A percentile compares a stretch with the other conserved stretches of the same genome.
phyloP scores from a whole-genome alignment of 2,797 vertebrate species.

The Chromobotia macracanthus region DNA sequence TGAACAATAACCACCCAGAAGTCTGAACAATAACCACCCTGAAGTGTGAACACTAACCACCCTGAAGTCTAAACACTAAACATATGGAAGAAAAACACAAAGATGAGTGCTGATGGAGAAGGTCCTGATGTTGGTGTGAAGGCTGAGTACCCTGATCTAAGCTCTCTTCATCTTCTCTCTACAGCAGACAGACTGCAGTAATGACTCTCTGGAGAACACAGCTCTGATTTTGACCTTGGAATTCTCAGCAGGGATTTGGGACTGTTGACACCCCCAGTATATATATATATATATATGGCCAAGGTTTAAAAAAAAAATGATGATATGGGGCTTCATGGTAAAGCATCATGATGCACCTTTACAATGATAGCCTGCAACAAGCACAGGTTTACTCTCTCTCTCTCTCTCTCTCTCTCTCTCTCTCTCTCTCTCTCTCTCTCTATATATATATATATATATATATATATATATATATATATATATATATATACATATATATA shows the following conservation, averaged over 20 bases:
- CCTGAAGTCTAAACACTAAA: not conserved
- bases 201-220: conserved; percentile 33
- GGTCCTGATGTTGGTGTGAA: conserved; percentile 21
- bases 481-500: too few relatives aligned
- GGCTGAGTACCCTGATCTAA: not conserved
- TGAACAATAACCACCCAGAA: too few relatives aligned
- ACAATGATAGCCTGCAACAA: not conserved
- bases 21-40: too few relatives aligned
- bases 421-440: too few relatives aligned
- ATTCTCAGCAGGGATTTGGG: conserved; percentile 7
- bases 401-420: too few relatives aligned
- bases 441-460: too few relatives aligned
- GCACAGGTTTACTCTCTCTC: not conserved
- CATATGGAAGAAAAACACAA: not conserved
- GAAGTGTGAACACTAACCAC: too few relatives aligned
- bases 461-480: too few relatives aligned
- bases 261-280: conserved; percentile 31
- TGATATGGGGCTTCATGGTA: conserved; percentile 5
- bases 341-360: not conserved
- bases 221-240: conserved; percentile 37
- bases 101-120: conserved; percentile 10
- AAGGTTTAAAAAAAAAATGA: too few relatives aligned
- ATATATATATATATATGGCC: too few relatives aligned
- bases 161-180: conserved; percentile 35
- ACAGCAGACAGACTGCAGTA: conserved; percentile 31